Evolutionary conservation across 2,888 invertebrate genomes (phyloP), one percentile per base, ranked within the genome.

Genomic region (Lacanobia oleracea): DNA sequence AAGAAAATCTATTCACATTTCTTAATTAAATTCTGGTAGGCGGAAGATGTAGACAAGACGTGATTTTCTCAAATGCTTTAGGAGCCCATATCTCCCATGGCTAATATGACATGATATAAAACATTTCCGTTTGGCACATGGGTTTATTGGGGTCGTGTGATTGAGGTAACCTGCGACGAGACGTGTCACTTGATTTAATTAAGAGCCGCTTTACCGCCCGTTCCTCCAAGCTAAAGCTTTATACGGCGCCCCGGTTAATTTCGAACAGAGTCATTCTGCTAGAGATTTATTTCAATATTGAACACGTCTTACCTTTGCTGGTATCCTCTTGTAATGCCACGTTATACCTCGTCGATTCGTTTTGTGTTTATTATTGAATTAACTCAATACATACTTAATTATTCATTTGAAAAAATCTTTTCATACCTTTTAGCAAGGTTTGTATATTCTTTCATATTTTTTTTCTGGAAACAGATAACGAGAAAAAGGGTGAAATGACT

Each of bases 131-230:
- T 91, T 88, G 91, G 90, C 88, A 88, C 91, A 88, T 89, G 90
- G 90, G 91, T 95, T 95, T 95, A 95, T 95, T 95, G 93, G 93
- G 95, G 95, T 94, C 93, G 93, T 93, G 94, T 95, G 95, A 95
- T 95, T 95, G 95, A 95, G 93, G 94, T 93, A 93, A 91, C 93
- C 91, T 92, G 88, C 92, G 92, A 91, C 92, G 93, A 94, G 94
- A 94, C 95, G 91, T 92, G 94, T 95, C 95, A 94, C 95, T 95
- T 95, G 95, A 95, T 96, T 96, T 95, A 96, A 96, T 96, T 96
- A 96, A 95, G 94, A 93, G 91, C 91, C 93, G 95, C 93, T 95
- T 95, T 95, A 94, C 93, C 94, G 93, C 94, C 92, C 93, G 91
- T 93, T 92, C 90, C 93, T 92, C 88, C 92, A 90, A 90, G 92